These are phyloP conservation scores for Episyrphus balteatus DNA, from an alignment of 1,140 invertebrate genomes.

Conservation along the genomic window DNA sequence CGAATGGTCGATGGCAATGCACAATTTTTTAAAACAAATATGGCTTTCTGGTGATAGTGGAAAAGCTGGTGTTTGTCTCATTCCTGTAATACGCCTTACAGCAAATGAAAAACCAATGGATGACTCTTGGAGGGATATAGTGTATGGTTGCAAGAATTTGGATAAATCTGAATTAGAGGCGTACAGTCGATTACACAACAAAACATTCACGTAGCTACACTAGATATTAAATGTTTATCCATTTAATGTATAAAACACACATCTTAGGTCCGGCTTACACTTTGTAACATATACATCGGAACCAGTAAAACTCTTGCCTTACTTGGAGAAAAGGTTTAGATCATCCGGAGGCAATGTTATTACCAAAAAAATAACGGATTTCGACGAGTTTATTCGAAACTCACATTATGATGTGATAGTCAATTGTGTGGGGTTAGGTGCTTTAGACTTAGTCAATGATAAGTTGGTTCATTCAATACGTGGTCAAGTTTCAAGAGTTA, in stretches of 20 bases:
- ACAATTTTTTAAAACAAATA: slow-evolving; percentile 46
- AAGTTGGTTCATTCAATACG: slow-evolving; percentile 47
- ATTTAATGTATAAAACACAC: no score
- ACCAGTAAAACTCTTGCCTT: slow-evolving; percentile 46
- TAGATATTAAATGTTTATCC: background rate
- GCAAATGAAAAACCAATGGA: slow-evolving; percentile 11
- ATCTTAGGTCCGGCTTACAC: slow-evolving; percentile 44
- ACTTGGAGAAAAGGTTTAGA: slow-evolving; percentile 47
- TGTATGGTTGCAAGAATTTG: slow-evolving; percentile 46
- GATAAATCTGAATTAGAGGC: slow-evolving; percentile 38
- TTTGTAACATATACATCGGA: slow-evolving; percentile 53
- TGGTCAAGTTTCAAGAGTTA: slow-evolving; percentile 55
- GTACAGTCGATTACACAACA: slow-evolving; percentile 37
- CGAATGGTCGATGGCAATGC: slow-evolving; percentile 51
- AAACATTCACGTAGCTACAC: slow-evolving; percentile 41
- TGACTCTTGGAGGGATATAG: slow-evolving; percentile 43
- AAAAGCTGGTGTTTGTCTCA: slow-evolving; percentile 46
- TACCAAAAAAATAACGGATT: slow-evolving; percentile 39
- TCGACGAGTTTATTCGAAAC: slow-evolving; percentile 40
- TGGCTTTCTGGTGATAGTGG: slow-evolving; percentile 48
- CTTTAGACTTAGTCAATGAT: slow-evolving; percentile 49
- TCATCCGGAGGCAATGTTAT: slow-evolving; percentile 43
- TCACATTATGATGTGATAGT: slow-evolving; percentile 52
- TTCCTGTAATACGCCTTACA: slow-evolving; percentile 45
- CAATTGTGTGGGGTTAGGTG: slow-evolving; percentile 54